Percentiles rank a stretch among this genome's conserved stretches.
Conservation (phyloP, 2,888 invertebrate species). For the Cephus pygmeus region DNA sequence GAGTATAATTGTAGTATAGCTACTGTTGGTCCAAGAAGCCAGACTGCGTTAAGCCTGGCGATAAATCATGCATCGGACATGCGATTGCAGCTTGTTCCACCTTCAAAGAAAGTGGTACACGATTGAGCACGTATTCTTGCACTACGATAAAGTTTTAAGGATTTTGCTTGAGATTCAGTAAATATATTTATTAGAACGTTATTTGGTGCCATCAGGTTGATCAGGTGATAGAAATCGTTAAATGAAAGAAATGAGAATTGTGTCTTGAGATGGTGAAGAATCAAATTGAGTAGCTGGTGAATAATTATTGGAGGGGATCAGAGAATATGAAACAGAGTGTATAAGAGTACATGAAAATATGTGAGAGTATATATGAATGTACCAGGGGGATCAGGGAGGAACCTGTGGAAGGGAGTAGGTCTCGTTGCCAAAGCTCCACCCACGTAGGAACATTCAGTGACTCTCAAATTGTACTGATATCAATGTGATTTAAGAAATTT, state of each 20-base stretch:
- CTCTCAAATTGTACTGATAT: slow-evolving; percentile 11
- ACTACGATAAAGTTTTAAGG: not conserved
- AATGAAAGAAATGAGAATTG: not conserved
- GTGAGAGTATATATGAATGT: not conserved
- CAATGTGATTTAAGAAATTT: not conserved
- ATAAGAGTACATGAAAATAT: not conserved
- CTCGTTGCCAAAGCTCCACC: slow-evolving; percentile 24
- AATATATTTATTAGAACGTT: not conserved
- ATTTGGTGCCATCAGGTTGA: not conserved
- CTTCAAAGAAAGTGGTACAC: not conserved
- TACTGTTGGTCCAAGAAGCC: not conserved
- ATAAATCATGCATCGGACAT: not conserved
- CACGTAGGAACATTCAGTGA: slow-evolving; percentile 20
- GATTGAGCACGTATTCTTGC: not conserved
- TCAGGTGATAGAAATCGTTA: not conserved
- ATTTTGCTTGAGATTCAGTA: not conserved
- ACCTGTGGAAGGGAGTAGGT: slow-evolving; percentile 12
- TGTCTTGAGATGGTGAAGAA: not conserved
- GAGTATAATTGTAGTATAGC: not conserved
- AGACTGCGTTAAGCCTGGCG: not conserved
- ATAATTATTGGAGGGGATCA: not conserved
- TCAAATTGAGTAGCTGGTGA: not conserved
- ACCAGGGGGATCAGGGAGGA: slow-evolving; percentile 7
- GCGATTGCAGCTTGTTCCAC: not conserved
- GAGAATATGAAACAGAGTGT: not conserved